Percentiles rank a stretch among this genome's conserved stretches.
Conservation (phyloP, 2,888 invertebrate genomes). For the Dolomedes plantarius region DNA sequence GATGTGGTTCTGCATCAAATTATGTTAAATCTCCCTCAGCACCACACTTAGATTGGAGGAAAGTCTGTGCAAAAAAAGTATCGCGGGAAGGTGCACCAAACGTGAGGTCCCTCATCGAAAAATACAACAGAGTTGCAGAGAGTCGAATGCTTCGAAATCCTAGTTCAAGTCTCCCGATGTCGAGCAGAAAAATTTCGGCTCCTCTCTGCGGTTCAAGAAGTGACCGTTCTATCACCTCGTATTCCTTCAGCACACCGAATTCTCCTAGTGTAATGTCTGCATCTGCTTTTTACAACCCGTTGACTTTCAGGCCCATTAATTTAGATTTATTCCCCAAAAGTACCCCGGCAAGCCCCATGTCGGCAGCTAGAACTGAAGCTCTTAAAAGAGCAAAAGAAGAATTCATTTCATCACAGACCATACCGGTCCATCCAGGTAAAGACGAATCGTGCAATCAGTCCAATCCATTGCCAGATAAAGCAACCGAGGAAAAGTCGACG, state of each 20-base stretch:
- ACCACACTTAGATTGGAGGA: slow-evolving; percentile 62
- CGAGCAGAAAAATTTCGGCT: slow-evolving; percentile 45
- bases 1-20: neutral
- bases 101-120: slow-evolving; percentile 57
- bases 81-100: slow-evolving; percentile 53
- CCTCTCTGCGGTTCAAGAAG: neutral
- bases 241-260: slow-evolving; percentile 46
- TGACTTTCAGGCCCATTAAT: slow-evolving; percentile 28
- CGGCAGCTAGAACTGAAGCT: slow-evolving; percentile 38
- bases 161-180: slow-evolving; percentile 27
- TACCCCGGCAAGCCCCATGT: slow-evolving; percentile 42
- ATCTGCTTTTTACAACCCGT: slow-evolving; percentile 20
- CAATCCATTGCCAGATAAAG: neutral
- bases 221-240: neutral
- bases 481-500: neutral
- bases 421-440: neutral
- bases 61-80: slow-evolving; percentile 50
- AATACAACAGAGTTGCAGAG: slow-evolving; percentile 60
- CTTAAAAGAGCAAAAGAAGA: slow-evolving; percentile 54
- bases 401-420: slow-evolving; percentile 42
- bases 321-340: slow-evolving; percentile 3
- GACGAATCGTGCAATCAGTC: neutral
- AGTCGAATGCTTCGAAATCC: slow-evolving; percentile 26
- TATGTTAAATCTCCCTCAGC: slow-evolving; percentile 64
- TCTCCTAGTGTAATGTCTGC: slow-evolving; percentile 26